Base-by-base conservation (phyloP, 2,888 invertebrate genomes). In the Drosophila mayaguana region DNA sequence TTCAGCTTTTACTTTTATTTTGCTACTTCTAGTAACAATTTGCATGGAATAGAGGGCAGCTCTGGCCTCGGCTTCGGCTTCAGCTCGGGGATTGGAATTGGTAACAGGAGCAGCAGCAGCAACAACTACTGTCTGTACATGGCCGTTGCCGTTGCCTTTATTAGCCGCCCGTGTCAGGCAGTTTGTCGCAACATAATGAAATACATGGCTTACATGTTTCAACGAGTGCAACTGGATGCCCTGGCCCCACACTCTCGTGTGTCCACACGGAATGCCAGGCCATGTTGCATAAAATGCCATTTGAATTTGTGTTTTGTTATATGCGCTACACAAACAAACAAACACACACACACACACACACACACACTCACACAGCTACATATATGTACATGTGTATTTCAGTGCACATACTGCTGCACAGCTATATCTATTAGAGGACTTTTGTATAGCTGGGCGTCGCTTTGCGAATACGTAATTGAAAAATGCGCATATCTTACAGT, bases 141-240 rank as follows among this genome's bases (percentile, higher is more conserved):
- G 40, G 40, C 51, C 32, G 34, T 51, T 20, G 14, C 34, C 18
- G 66, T 62, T 42, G 64, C 75, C 75, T 77, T 89, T 84, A 84
- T 84, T 84, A 84, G 84, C 89, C 77, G 80, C 66, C 81, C 89
- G 82, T 84, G 84, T 84, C 84, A 83, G 84, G 63, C 84, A 81
- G 89, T 87, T 89, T 89, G 84, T 84, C 87, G 84, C 81, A 87
- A 89, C 84, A 84, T 84, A 84, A 89, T 84, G 84, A 89, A 84
- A 84, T 84, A 84, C 84, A 84, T 83, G 84, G 87, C 81, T 79
- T 67, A 79, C 86, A 88, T 78, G 83, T 80, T 80, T 66, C 85
- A 66, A 79, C 67, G 72, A 73, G 55, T 64, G 62, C 51, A 66
- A 38, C 65, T 22, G 20, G 4, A 32, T 43, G 1, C 22, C 36